Evolutionary conservation across 2,113 vertebrate genomes (phyloP).

Genomic region (Serinus canaria): DNA sequence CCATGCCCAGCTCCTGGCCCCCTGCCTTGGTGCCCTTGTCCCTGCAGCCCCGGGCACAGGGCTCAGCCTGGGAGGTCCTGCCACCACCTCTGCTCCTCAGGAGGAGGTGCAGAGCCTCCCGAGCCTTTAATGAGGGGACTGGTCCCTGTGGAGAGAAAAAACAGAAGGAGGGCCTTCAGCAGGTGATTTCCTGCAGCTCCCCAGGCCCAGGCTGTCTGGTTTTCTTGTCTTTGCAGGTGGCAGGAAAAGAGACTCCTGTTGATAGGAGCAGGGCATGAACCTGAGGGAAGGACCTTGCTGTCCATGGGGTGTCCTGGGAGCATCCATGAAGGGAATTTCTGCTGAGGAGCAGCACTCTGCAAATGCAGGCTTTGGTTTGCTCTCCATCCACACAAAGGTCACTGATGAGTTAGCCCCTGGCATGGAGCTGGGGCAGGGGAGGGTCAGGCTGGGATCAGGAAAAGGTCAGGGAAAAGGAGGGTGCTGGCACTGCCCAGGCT

Average conservation of each 20-base stretch:
- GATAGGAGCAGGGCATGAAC: accelerated
- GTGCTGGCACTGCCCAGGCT: neutral
- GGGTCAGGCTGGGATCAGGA: accelerated
- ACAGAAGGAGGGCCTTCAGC: accelerated
- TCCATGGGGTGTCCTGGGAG: neutral
- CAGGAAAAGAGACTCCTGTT: accelerated
- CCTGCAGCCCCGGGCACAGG: neutral
- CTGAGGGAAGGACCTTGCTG: neutral
- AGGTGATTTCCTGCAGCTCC: neutral
- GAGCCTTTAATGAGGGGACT: neutral
- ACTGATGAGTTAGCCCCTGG: neutral
- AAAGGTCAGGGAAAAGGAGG: neutral
- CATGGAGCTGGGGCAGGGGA: neutral
- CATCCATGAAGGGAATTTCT: neutral
- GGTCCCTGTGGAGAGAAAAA: neutral
- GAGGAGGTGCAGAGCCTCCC: neutral
- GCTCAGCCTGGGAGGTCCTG: neutral
- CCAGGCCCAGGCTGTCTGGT: neutral
- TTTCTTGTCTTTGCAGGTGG: neutral
- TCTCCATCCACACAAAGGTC: neutral
- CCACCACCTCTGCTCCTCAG: neutral
- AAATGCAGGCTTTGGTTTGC: neutral
- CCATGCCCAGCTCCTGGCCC: neutral
- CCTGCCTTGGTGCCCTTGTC: neutral
- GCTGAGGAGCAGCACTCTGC: neutral